phyloP scores from a whole-genome alignment of 23 tunicate genomes.

The Diplosoma virens region DNA sequence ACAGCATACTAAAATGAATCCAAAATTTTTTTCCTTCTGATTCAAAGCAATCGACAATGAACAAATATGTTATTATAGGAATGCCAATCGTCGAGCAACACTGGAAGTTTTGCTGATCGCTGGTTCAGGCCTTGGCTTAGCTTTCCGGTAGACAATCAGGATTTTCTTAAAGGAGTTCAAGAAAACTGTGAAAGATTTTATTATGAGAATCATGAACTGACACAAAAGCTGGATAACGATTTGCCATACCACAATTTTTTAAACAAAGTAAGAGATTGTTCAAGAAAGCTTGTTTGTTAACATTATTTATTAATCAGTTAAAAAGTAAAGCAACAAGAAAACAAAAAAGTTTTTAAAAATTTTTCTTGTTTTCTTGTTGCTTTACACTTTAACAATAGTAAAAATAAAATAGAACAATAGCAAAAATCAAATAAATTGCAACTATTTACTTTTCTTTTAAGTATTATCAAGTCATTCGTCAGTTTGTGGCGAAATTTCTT shows the following conservation, averaged over 20 bases:
- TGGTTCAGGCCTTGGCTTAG: constrained; percentile 63
- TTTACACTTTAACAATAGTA: too few species aligned
- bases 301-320: too few species aligned
- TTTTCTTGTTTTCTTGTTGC: too few species aligned
- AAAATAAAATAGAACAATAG: too few species aligned
- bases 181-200: constrained; percentile 46
- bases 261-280: constrained; percentile 14
- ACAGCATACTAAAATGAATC: too few species aligned
- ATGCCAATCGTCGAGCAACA: constrained; percentile 43
- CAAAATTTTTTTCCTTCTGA: too few species aligned
- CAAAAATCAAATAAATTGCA: too few species aligned
- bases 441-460: too few species aligned
- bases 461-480: constrained; percentile 54
- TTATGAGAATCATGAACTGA: constrained; percentile 22
- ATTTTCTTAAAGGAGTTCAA: constrained; percentile 37
- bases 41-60: too few species aligned
- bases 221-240: constrained; percentile 35
- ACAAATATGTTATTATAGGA: constrained; percentile 50
- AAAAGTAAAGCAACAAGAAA: too few species aligned
- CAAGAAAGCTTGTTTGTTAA: too few species aligned
- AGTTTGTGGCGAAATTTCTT: constrained; percentile 42
- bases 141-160: constrained; percentile 44
- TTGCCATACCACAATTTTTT: constrained; percentile 57
- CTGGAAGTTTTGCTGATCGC: constrained; percentile 43
- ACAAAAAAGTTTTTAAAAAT: too few species aligned